Percentiles rank a stretch among this genome's conserved stretches.
phyloP scores from a whole-genome alignment of 2,113 vertebrate genomes.

The Telmatochromis sp. region DNA sequence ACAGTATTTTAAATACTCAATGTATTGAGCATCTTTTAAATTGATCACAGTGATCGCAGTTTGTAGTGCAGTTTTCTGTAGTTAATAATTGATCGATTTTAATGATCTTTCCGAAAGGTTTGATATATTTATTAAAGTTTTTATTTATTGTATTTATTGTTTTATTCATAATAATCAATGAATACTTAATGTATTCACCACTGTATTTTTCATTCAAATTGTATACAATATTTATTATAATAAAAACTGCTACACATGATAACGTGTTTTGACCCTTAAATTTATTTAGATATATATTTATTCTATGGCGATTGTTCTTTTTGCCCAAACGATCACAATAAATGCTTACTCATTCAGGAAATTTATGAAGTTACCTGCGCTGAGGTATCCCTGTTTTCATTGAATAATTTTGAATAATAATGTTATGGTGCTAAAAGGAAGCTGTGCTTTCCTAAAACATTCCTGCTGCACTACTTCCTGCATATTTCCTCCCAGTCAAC shows the following conservation, averaged over 20 bases:
- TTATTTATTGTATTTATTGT: conserved; percentile 67
- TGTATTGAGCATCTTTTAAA: not conserved
- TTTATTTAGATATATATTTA: not conserved
- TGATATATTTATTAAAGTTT: conserved; percentile 51
- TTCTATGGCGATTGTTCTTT: not conserved
- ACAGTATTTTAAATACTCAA: not conserved
- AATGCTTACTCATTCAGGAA: not conserved
- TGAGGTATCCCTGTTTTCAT: not conserved
- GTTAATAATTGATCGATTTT: not conserved
- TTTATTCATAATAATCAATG: conserved; percentile 39
- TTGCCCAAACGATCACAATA: not conserved
- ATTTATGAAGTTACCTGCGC: not conserved
- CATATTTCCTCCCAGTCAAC: not conserved
- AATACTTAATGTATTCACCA: not conserved
- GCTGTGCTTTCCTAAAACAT: conserved; percentile 72
- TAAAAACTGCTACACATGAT: not conserved
- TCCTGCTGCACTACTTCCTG: conserved; percentile 48
- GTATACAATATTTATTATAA: not conserved
- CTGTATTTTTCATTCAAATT: not conserved
- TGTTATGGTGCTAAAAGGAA: conserved; percentile 47
- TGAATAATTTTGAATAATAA: conserved; percentile 20
- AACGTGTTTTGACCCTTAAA: not conserved
- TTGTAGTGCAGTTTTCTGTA: not conserved
- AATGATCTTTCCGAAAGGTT: conserved; percentile 47
- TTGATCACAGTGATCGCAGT: conserved; percentile 57